Evolutionary conservation across 2,113 vertebrate species (phyloP), one percentile per base, ranked within the genome.

Genomic region (Leptocoma aspasia): DNA sequence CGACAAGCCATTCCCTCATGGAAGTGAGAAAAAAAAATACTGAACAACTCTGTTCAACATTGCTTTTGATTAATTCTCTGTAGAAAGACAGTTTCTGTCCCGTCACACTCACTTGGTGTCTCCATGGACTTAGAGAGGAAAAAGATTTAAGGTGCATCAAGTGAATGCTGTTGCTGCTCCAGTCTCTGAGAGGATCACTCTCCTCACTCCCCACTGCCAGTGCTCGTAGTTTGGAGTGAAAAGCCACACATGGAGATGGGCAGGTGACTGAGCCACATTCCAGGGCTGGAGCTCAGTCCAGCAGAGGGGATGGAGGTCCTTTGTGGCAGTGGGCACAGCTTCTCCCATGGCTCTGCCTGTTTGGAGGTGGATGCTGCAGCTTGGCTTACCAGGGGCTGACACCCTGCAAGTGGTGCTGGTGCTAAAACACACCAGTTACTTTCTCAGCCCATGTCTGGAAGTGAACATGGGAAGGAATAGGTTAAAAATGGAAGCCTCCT

Each of bases 181-280:
- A 28, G 45, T 1, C 47, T 70, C 69, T 31, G 56, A 65, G 49
- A 35, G 3, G 26, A 28, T n/a, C 2, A 0, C n/a, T 41, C n/a
- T 61, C 37, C 2, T 7, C 20, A 50, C 2, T 9, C 22, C 7
- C 16, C 10, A 17, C 27, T 72, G 37, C 45, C 45, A 57, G 19
- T 24, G 39, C n/a, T 31, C 31, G 15, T 10, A 20, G 17, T 70
- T 59, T 50, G 33, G 39, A 78, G 60, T 59, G 35, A 63, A 86
- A 50, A 45, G 45, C 42, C 45, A 60, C 17, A 11, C 1, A 2
- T 27, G 20, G 65, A 53, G n/a, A 8, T 24, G 23, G 44, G 13
- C 44, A 26, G 0, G 27, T 76, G 79, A 17, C 57, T 14, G 42
- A 71, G 47, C 35, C 4, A 1, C 2, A 0, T 15, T 42, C 28